Conservation (phyloP, 2,113 vertebrate species). For the Halcyon senegalensis region DNA sequence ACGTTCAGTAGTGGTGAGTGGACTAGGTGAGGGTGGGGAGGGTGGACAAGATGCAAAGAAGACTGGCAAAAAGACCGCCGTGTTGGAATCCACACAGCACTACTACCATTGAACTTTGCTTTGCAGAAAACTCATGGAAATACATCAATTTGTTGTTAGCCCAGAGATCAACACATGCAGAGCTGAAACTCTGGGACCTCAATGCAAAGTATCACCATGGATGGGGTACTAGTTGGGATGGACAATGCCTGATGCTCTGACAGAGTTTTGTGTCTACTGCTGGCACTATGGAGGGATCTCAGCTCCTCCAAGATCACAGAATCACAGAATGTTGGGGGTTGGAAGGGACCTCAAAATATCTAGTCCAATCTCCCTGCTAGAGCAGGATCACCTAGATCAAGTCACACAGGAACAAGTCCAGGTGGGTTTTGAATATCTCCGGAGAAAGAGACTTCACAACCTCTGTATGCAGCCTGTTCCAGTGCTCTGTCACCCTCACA, state of each 20-base stretch:
- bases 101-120: not conserved
- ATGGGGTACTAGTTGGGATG: not conserved
- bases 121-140: not conserved
- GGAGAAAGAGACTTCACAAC: no score
- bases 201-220: no score
- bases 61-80: fast-evolving
- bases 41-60: not conserved
- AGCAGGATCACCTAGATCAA: no score
- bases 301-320: not conserved
- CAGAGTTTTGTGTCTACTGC: not conserved
- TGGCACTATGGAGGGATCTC: not conserved
- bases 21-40: not conserved
- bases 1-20: not conserved
- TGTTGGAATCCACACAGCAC: not conserved
- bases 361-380: no score
- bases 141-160: not conserved
- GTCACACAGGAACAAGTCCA: no score
- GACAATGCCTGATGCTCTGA: not conserved
- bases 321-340: no score
- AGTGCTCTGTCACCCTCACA: no score
- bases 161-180: not conserved
- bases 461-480: no score
- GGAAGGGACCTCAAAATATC: no score
- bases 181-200: not conserved
- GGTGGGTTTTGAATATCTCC: no score